Evolutionary conservation across 2,113 vertebrate species (phyloP), one percentile per base, ranked within the genome.

Genomic region (Scartelaos histophorus): DNA sequence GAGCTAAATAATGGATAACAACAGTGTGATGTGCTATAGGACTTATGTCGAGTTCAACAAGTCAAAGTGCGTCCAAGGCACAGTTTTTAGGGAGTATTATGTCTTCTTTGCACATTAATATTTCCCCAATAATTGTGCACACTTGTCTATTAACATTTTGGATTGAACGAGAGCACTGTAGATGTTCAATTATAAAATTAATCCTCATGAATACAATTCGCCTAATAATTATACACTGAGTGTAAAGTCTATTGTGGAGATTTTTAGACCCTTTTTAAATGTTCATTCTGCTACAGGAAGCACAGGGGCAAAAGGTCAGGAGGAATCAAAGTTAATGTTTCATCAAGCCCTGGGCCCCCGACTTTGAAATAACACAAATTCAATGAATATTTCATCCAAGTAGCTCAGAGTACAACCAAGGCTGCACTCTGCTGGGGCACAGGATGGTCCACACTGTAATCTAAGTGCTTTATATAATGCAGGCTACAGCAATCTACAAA

Each of bases 281-380:
- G 71, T 72, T 71, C 62, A 67, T 51, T 60, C n/a, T 35, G 46
- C 69, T 56, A 22, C 17, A 77, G 69, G 65, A 71, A 51, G 74
- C 70, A 66, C 54, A 64, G 21, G 46, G 69, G 60, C 70, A 57
- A 16, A 54, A 78, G 81, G 66, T 87, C 66, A 70, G 46, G 71
- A 57, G 56, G 25, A 75, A 74, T 45, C 74, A 64, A 73, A 75
- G 53, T 10, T 45, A 75, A 74, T 46, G 53, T 10, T 58, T 67
- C 71, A 66, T 85, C 47, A 72, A 67, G 21, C 67, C 46, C 56
- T 70, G 16, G 45, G 65, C 56, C 67, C 12, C 67, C 12, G 60
- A 58, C 70, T 76, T 47, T 71, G 7, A 13, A 68, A 74, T 61
- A 68, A 22, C 47, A 76, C 45, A 61, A 34, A 25, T 76, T 19